These are phyloP conservation scores for Mastigias papua DNA, from an alignment of 30 jellyfish, hydroid and myxozoan species.

Conservation along the genomic window DNA sequence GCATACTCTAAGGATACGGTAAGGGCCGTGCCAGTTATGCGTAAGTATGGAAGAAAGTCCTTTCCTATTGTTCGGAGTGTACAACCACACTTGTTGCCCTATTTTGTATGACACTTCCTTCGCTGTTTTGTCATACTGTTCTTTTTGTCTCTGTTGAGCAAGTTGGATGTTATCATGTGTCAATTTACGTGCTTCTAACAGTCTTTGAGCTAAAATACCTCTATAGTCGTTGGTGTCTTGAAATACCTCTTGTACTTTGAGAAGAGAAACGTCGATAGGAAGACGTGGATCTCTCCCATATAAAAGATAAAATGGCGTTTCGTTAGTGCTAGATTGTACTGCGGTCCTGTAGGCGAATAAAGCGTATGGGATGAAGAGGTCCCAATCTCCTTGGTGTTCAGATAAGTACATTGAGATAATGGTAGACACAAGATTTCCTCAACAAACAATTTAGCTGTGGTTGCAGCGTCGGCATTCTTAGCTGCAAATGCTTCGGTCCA, in stretches of 20 bases:
- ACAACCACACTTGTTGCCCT: too few relatives aligned
- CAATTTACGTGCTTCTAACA: not conserved
- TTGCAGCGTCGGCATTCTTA: too few relatives aligned
- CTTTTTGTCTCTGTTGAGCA: not conserved
- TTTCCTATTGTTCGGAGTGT: too few relatives aligned
- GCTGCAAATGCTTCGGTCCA: too few relatives aligned
- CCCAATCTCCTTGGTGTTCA: not conserved
- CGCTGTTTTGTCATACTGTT: not conserved
- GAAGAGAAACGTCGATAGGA: not conserved
- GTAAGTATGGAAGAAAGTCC: too few relatives aligned
- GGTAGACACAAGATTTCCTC: too few relatives aligned
- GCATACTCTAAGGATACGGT: too few relatives aligned
- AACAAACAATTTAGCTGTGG: too few relatives aligned
- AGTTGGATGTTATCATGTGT: not conserved
- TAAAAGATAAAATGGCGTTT: not conserved
- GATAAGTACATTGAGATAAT: not conserved
- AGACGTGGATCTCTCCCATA: not conserved
- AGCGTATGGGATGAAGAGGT: not conserved
- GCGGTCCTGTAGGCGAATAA: not conserved
- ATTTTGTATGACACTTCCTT: not conserved
- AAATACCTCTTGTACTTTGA: not conserved
- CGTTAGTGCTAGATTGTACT: too few relatives aligned
- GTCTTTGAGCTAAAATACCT: not conserved
- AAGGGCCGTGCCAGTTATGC: too few relatives aligned
- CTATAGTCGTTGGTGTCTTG: not conserved